Base-by-base conservation (phyloP, 2,888 invertebrate genomes). In the Norana najaformis region DNA sequence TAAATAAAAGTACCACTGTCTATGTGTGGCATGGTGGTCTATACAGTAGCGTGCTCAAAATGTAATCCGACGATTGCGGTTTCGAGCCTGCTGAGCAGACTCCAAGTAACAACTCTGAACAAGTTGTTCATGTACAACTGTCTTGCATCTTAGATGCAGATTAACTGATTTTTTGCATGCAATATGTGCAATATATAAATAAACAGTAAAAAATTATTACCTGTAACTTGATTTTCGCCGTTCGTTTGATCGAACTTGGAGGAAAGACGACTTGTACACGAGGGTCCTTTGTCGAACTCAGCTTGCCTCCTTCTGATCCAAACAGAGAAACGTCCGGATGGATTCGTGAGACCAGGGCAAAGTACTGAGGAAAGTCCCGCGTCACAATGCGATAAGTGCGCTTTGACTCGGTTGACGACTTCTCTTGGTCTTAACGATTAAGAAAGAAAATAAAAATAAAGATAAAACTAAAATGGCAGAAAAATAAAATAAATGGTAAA, bases 331-430 rank as follows among this genome's bases (percentile, higher is more conserved):
- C 37, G 18, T 89, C 82, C 23, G 83, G 83, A 38, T 37, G 39
- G 36, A 89, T 34, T 35, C 89, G 36, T 5, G 91, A 89, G 34
- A 91, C 88, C 14, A 91, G 41, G 30, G 99, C 99, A 94, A 99
- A 99, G 95, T 99, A 99, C 95, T 99, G 98, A 20, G 99, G 99
- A 95, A 99, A 99, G 95, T 99, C 99, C 92, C 98, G 98, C 0
- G 99, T 99, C 90, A 99, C 96, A 94, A 99, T 99, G 92, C 99
- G 96, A 5, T 98, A 99, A 92, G 99, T 97, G 93, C 97, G 97
- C n/a, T 97, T 97, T 88, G 39, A 83, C 36, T 35, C 83, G 5
- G 35, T 35, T 88, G 88, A 53, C 89, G 37, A 83, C 3, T 82
- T 30, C 37, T 34, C 83, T n/a, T 89, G 82, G 35, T 23, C 1